phyloP scores from a whole-genome alignment of 2,797 vertebrate species.

The Muscicapa comitata region DNA sequence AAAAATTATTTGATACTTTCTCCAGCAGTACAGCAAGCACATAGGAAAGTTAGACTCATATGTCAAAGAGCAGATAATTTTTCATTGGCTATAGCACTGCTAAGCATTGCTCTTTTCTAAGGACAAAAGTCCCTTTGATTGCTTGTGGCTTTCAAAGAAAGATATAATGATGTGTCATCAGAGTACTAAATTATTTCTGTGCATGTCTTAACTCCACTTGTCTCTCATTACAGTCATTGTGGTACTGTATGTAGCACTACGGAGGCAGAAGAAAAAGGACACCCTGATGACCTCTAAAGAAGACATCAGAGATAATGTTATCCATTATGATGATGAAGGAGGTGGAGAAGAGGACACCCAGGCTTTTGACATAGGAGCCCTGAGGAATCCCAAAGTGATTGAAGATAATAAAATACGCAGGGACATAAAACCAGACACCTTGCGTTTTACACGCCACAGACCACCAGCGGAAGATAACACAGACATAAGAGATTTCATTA shows the following conservation, averaged over 20 bases:
- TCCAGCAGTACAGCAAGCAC: not conserved
- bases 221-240: constrained; percentile 84
- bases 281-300: constrained; percentile 98
- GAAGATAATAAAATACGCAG: constrained; percentile 91
- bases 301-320: constrained; percentile 96
- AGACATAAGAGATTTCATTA: constrained; percentile 93
- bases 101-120: not conserved
- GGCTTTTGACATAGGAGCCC: constrained; percentile 95
- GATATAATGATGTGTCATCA: not conserved
- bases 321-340: constrained; percentile 97
- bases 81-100: not conserved
- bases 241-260: constrained; percentile 90
- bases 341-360: constrained; percentile 98
- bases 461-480: constrained; percentile 82
- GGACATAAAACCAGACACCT: constrained; percentile 90
- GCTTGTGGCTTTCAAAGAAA: not conserved
- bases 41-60: not conserved
- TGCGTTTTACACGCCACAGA: constrained; percentile 71
- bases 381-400: constrained; percentile 92
- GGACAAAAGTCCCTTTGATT: not conserved
- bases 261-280: constrained; percentile 94
- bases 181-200: not conserved
- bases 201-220: not conserved
- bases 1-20: not conserved
- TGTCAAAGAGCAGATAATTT: not conserved